phyloP scores from a whole-genome alignment of 1,140 invertebrate genomes.

The Dendrolimus kikuchii region DNA sequence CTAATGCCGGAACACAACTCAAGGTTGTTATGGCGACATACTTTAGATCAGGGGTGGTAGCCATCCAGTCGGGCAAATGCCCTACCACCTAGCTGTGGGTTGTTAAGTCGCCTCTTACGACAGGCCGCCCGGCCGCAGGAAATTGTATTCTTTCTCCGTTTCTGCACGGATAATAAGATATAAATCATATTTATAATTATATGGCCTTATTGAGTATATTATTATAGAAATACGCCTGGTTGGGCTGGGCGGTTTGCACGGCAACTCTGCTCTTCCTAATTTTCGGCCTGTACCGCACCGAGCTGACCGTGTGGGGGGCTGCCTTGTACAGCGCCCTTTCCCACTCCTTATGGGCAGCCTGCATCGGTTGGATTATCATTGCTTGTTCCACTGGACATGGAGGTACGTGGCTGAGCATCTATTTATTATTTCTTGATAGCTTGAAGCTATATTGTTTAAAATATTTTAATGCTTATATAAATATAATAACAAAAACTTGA shows the following conservation, averaged over 20 bases:
- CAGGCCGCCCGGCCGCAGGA: too few species aligned
- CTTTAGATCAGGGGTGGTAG: too few species aligned
- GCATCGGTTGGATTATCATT: constrained; percentile 89
- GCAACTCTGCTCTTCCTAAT: constrained; percentile 79
- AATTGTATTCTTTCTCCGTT: too few species aligned
- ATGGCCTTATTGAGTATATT: not conserved
- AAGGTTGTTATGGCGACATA: too few species aligned
- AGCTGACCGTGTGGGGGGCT: constrained; percentile 78
- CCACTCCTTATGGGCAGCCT: constrained; percentile 87
- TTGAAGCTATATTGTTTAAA: too few species aligned
- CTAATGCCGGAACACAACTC: too few species aligned
- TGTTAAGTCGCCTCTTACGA: too few species aligned
- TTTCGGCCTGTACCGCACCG: constrained; percentile 82
- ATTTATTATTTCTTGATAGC: not conserved
- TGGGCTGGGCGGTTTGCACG: constrained; percentile 80
- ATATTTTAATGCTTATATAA: too few species aligned
- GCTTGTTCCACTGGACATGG: constrained; percentile 92
- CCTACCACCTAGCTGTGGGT: too few species aligned
- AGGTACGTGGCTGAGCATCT: constrained; percentile 67
- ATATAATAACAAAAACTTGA: too few species aligned
- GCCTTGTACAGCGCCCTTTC: constrained; percentile 89
- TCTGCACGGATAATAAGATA: too few species aligned
- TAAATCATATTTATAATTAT: not conserved
- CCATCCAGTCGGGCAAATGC: too few species aligned
- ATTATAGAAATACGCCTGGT: constrained; percentile 73